These are phyloP conservation scores for Pseudomyrmex cubaensis DNA, from an alignment of 1,140 invertebrate genomes.

Conservation along the genomic window DNA sequence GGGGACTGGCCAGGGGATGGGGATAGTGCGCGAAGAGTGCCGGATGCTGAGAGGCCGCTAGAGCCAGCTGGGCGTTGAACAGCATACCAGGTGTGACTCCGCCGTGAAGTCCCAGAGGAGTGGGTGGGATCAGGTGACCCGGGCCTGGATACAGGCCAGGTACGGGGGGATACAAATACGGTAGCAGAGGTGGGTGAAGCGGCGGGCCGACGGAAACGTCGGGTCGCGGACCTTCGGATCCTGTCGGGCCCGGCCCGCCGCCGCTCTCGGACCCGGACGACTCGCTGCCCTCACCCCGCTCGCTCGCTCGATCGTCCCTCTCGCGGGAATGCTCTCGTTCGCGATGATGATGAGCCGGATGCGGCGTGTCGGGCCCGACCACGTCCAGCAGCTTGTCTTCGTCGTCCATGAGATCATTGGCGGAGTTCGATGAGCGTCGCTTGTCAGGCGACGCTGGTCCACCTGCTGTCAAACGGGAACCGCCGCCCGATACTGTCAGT, in stretches of 20 bases:
- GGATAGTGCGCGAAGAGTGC: slow-evolving; percentile 90
- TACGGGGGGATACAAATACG: slow-evolving; percentile 94
- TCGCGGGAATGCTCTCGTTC: slow-evolving; percentile 83
- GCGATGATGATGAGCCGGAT: slow-evolving; percentile 86
- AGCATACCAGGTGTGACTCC: slow-evolving; percentile 90
- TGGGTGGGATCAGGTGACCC: slow-evolving; percentile 89
- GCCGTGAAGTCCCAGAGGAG: slow-evolving; percentile 87
- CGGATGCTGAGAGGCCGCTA: slow-evolving; percentile 92
- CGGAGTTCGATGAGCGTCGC: slow-evolving; percentile 86
- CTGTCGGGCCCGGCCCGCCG: slow-evolving; percentile 86
- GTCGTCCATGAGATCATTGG: slow-evolving; percentile 88
- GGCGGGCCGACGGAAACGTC: slow-evolving; percentile 95
- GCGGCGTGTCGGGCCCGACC: slow-evolving; percentile 93
- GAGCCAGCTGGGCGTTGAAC: slow-evolving; percentile 92
- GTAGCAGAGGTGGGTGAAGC: slow-evolving; percentile 93
- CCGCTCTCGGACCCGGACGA: slow-evolving; percentile 85
- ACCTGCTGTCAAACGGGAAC: slow-evolving; percentile 81
- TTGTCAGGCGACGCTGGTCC: slow-evolving; percentile 92
- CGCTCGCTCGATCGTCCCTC: slow-evolving; percentile 82
- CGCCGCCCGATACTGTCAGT: slow-evolving; percentile 83
- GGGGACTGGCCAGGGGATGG: slow-evolving; percentile 83
- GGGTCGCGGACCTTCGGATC: slow-evolving; percentile 89
- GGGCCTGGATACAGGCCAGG: slow-evolving; percentile 91
- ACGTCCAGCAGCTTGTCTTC: slow-evolving; percentile 95
- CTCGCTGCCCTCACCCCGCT: slow-evolving; percentile 84